Evolutionary conservation across 2,888 invertebrate species (phyloP), one percentile per base, ranked within the genome.

Genomic region (Acronicta leporina): DNA sequence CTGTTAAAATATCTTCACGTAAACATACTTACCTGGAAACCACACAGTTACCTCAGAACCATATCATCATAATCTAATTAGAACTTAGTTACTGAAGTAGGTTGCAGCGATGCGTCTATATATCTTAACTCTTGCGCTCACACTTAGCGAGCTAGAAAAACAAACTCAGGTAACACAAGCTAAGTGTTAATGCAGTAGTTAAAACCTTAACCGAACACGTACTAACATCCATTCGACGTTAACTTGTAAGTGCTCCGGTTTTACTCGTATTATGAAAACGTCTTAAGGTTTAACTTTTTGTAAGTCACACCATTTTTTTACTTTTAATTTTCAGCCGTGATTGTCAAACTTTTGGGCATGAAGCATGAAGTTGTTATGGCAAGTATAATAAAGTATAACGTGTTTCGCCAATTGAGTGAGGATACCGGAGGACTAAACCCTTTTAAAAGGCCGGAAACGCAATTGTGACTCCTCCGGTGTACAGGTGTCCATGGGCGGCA

Each of bases 41-140:
- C 45, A 54, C 47, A 43, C 42, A 30, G 41, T 40, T 0, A 20
- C 27, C 56, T 56, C 16, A 14, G 46, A 53, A 57, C 63, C 68
- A 66, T 68, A 41, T 51, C 68, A 55, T 56, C 51, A 55, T 62
- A 68, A 66, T 55, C 47, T 68, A 55, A 44, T 66, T 68, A 68
- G 38, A 48, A 51, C 50, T 20, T 57, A 68, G 49, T 58, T 27
- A 33, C 35, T 25, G 11, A 68, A 52, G 44, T 52, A 56, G 51
- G 62, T 49, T 63, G 15, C 44, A 42, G 44, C 44, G 35, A 56
- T 44, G 11, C 27, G 13, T 52, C 14, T 63, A 27, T 16, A 44
- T 40, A 14, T 43, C 38, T 52, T 41, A 51, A 59, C 27, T 44
- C 15, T n/a, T 13, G 45, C 45, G 65, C 65, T 64, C 16, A 33